Evolutionary conservation across 2,888 invertebrate species (phyloP), one percentile per base, ranked within the genome.

Genomic region (Chromoteleia sp.): DNA sequence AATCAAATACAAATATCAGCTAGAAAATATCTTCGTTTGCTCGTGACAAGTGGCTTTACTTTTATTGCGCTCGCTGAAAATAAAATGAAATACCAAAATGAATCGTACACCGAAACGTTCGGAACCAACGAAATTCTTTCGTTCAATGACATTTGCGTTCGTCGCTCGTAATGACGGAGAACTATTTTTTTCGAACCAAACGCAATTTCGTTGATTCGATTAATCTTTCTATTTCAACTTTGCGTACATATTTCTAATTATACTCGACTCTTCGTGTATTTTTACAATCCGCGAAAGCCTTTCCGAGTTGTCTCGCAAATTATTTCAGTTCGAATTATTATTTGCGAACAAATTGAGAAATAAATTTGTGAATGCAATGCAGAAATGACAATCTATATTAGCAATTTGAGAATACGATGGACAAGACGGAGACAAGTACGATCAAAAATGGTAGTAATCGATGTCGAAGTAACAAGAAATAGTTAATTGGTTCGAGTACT

Each of bases 1-100:
- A 59, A 15, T 15, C 61, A 36, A 73, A 71, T 59, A 71, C 65
- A 78, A 73, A 73, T 48, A 58, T 65, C 56, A 36, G 54, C 19
- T 43, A 21, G 17, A 19, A 76, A 67, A 58, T 61, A 68, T 41
- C 61, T 76, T 58, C 41, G 61, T 77, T 70, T 67, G 43, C 45
- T 48, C 12, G 33, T 68, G 58, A 71, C 56, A 63, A 65, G 10
- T 61, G 33, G 48, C 77, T 56, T 63, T 17, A 30, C 30, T 67
- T 75, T 65, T 48, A 65, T 58, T 65, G 48, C 29, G 8, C 3
- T 2, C 29, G 8, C 3, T 2, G 6, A 33, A 75, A 75, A 56
- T 56, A 15, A 39, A 50, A 41, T 61, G 36, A 59, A 71, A 48
- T 36, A 58, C n/a, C n/a, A n/a, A n/a, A 50, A 48, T 33, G 54